Evolutionary conservation across 2,797 vertebrate genomes (phyloP).

Genomic region (Schizothorax lantsangensis): DNA sequence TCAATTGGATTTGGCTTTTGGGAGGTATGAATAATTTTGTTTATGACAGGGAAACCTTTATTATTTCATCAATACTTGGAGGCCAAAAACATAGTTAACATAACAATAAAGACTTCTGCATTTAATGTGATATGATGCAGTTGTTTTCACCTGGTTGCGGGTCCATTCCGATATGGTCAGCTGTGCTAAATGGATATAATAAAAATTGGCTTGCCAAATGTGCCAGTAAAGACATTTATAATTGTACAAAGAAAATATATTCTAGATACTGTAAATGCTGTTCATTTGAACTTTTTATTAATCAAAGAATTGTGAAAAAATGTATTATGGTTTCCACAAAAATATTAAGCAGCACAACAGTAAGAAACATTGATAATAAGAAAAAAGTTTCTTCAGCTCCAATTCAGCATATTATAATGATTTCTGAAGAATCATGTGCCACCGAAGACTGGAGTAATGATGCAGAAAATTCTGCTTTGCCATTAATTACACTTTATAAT

Average conservation of each 20-base stretch:
- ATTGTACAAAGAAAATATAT: not conserved
- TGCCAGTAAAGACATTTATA: not conserved
- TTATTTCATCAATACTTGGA: constrained; percentile 48
- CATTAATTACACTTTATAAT: not conserved
- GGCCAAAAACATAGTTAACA: constrained; percentile 8
- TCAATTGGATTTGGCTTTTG: constrained; percentile 69
- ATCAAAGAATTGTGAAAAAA: not conserved
- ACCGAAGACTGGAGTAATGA: not conserved
- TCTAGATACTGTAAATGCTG: not conserved
- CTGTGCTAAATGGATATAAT: not conserved
- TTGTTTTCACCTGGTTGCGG: not conserved
- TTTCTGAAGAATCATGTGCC: not conserved
- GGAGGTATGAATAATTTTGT: constrained; percentile 52
- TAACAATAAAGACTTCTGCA: not conserved
- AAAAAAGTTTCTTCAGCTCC: not conserved
- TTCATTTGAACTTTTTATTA: not conserved
- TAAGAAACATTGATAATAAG: not conserved
- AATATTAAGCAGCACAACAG: not conserved
- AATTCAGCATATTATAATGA: not conserved
- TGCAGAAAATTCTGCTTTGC: no score
- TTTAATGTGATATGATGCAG: not conserved
- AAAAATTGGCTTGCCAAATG: not conserved
- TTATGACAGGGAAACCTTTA: constrained; percentile 50
- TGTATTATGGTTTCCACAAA: not conserved
- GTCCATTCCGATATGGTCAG: no score